Conservation (phyloP, 2,888 invertebrate species). For the Serrognathus titanus region DNA sequence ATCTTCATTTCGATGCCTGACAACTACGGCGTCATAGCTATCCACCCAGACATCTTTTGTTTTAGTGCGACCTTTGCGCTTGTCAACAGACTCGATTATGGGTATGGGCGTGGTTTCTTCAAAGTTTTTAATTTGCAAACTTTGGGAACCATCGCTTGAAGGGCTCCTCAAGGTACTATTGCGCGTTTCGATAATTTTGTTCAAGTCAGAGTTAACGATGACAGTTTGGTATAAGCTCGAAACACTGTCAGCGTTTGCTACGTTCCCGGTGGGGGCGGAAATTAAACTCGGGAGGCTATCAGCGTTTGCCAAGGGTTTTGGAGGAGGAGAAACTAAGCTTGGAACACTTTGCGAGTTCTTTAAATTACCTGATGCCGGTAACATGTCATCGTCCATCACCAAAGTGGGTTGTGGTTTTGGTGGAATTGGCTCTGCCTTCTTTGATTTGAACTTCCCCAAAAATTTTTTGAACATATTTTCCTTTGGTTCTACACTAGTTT, state of each 20-base stretch:
- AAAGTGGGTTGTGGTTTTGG: not conserved
- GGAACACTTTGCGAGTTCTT: not conserved
- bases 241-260: conserved; percentile 7
- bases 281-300: not conserved
- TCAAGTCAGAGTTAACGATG: conserved; percentile 12
- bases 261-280: not conserved
- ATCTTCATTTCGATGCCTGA: too few relatives aligned
- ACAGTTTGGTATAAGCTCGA: conserved; percentile 10
- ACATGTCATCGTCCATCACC: not conserved
- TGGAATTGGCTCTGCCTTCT: conserved; percentile 13
- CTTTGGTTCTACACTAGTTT: not conserved
- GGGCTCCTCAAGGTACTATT: conserved; percentile 1
- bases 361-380: not conserved
- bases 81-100: too few relatives aligned
- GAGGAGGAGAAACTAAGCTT: not conserved
- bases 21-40: too few relatives aligned
- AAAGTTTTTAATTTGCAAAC: too few relatives aligned
- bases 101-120: too few relatives aligned
- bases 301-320: not conserved
- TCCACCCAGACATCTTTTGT: too few relatives aligned
- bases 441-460: conserved; percentile 34
- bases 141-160: too few relatives aligned
- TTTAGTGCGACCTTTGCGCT: too few relatives aligned
- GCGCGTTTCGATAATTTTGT: conserved; percentile 12
- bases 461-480: conserved; percentile 29